These are phyloP conservation scores for Allacma fusca DNA, from an alignment of 2,888 invertebrate genomes.

Conservation along the genomic window DNA sequence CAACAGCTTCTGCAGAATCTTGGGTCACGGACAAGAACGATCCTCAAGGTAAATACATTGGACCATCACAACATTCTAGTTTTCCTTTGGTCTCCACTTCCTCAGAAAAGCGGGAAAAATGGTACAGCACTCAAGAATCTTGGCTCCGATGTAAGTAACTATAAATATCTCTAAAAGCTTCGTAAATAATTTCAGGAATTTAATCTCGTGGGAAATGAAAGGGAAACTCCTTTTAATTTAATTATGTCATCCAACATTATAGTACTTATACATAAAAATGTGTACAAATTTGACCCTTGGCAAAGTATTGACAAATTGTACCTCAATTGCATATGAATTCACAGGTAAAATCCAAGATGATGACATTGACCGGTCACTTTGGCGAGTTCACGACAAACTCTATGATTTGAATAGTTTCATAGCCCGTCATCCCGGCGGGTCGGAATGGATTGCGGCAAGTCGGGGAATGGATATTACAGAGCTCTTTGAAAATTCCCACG, in stretches of 20 bases:
- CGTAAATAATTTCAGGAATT: no score
- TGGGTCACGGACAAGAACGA: not conserved
- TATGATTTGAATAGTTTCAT: slow-evolving; percentile 70
- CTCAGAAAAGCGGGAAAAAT: slow-evolving; percentile 38
- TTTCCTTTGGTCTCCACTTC: slow-evolving; percentile 43
- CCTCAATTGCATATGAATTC: no score
- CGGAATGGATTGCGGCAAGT: slow-evolving; percentile 60
- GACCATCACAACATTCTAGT: not conserved
- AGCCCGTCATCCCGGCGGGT: slow-evolving; percentile 67
- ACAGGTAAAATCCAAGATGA: slow-evolving; percentile 57
- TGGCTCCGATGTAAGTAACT: slow-evolving; percentile 44
- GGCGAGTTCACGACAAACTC: slow-evolving; percentile 63
- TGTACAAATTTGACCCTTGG: no score
- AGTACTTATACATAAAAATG: no score
- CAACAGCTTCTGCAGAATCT: not conserved
- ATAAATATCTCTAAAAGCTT: not conserved
- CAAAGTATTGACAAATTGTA: no score
- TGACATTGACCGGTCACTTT: slow-evolving; percentile 51
- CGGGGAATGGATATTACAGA: slow-evolving; percentile 83
- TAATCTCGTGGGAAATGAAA: no score
- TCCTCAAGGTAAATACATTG: not conserved
- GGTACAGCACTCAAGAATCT: slow-evolving; percentile 44
- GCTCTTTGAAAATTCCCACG: slow-evolving; percentile 78
- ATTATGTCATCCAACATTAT: no score
- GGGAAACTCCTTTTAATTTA: no score